Conservation (phyloP, 2,113 vertebrate species). For the Chloropsis cyanopogon region DNA sequence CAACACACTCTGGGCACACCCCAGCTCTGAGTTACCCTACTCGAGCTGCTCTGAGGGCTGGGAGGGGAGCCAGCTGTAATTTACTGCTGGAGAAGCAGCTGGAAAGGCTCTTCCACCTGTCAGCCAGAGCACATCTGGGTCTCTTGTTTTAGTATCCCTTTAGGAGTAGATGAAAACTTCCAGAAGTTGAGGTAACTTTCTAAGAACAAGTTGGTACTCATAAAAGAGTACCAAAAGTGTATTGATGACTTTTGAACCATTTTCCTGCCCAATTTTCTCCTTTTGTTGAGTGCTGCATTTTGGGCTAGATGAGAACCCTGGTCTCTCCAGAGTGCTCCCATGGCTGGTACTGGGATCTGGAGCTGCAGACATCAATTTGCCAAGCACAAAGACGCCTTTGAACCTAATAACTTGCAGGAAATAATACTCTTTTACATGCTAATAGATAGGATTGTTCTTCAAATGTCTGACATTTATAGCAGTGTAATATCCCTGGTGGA, state of each 20-base stretch:
- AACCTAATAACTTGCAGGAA: conserved; percentile 16
- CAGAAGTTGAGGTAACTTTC: background rate
- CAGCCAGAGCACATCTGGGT: background rate
- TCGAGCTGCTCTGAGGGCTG: background rate
- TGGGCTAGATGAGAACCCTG: background rate
- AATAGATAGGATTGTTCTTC: conserved; percentile 47
- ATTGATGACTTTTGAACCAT: background rate
- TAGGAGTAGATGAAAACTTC: background rate
- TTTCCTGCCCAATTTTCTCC: background rate
- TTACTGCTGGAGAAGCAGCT: background rate
- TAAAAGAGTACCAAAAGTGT: background rate
- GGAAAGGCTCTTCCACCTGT: background rate
- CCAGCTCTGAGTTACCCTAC: background rate
- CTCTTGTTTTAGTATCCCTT: background rate
- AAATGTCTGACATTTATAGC: conserved; percentile 38
- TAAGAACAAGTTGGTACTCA: background rate
- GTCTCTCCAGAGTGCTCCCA: accelerated
- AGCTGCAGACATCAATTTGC: conserved; percentile 26
- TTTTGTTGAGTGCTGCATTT: background rate
- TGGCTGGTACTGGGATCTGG: background rate
- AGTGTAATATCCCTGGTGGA: background rate
- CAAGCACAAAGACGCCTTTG: background rate
- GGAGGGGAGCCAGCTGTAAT: background rate
- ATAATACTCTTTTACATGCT: conserved; percentile 29
- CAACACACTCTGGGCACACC: background rate